Percentiles rank a stretch among this genome's conserved stretches.
These are phyloP conservation scores for Porites lobata DNA, from an alignment of 92 coral and sea anemone species.

Conservation along the genomic window DNA sequence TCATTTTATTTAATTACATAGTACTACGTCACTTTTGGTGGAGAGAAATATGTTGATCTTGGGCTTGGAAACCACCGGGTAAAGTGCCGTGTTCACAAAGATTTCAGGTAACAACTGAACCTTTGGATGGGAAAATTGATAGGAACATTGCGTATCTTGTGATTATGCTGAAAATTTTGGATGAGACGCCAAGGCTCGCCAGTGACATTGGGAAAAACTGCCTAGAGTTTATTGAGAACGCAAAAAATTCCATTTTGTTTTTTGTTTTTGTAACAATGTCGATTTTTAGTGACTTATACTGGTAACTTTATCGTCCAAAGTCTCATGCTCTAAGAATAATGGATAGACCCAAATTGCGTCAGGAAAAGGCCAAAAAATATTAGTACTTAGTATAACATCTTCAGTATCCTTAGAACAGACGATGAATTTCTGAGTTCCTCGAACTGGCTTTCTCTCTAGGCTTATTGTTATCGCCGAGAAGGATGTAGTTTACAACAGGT, in stretches of 20 bases:
- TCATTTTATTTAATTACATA: neutral
- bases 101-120: slow-evolving; percentile 47
- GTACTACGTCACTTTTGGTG: slow-evolving; percentile 60
- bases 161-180: neutral
- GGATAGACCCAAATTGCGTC: no score
- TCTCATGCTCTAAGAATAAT: no score
- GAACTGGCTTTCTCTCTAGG: slow-evolving; percentile 7
- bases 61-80: slow-evolving; percentile 70
- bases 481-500: slow-evolving; percentile 48
- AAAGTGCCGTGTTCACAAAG: slow-evolving; percentile 54
- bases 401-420: neutral
- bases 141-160: neutral
- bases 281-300: no score
- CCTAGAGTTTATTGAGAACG: no score
- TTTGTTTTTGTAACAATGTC: no score
- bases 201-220: no score
- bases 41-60: slow-evolving; percentile 69
- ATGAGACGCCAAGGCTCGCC: no score
- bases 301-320: no score
- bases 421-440: neutral
- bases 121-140: neutral
- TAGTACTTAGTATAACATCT: neutral
- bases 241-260: no score
- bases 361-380: no score
- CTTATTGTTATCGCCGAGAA: slow-evolving; percentile 55